Conservation (phyloP, 2,113 vertebrate species). For the Mohoua ochrocephala region DNA sequence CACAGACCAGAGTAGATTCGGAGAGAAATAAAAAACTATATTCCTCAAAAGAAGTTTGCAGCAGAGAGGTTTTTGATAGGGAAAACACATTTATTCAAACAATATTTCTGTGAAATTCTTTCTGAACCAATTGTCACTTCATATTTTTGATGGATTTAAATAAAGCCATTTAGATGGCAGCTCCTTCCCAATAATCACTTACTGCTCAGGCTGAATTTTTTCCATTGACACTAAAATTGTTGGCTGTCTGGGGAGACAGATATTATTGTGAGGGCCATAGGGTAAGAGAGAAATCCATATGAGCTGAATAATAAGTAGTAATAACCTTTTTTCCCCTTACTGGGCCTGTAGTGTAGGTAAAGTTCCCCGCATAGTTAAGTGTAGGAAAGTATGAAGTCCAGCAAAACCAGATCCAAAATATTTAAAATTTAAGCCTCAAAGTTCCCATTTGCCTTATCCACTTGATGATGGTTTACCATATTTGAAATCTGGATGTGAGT, state of each 20-base stretch:
- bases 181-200: neutral
- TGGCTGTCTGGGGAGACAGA: neutral
- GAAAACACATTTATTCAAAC: neutral
- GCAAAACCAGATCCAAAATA: neutral
- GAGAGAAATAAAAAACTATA: neutral
- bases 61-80: neutral
- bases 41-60: neutral
- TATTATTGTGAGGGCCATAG: neutral
- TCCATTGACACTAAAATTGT: neutral
- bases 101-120: neutral
- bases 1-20: neutral
- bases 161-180: neutral
- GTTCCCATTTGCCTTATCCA: neutral
- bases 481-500: neutral
- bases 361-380: neutral
- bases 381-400: neutral
- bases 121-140: neutral
- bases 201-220: neutral
- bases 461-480: neutral
- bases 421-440: neutral
- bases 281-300: neutral
- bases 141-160: neutral
- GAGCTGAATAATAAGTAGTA: neutral
- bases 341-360: neutral
- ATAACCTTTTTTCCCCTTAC: neutral